Evolutionary conservation across 2,888 invertebrate species (phyloP), one percentile per base, ranked within the genome.

Genomic region (Cosmopolites sordidus): DNA sequence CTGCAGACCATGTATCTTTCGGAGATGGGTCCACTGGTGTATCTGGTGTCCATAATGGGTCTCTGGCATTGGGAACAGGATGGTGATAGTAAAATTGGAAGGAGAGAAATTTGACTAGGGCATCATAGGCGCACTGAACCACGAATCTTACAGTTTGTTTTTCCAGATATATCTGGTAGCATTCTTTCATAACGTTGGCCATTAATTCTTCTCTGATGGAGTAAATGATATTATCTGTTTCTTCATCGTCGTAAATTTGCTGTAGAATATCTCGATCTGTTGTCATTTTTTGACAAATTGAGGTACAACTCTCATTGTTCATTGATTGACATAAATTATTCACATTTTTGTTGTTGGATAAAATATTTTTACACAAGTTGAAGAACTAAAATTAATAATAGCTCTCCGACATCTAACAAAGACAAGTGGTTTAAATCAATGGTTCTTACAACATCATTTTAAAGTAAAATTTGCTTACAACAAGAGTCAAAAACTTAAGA

Each of bases 71-170:
- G 1, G 58, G 58, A 12, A 40, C 30, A 8, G 46, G 49, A 16
- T 39, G 43, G 38, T 58, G 58, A 37, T 58, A 50, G 18, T 58
- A 58, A 43, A 51, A 58, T 11, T 51, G 39, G 9, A 58, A 48
- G 2, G 46, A 50, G 14, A 58, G 12, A 41, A 41, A 58, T 18
- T 51, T 55, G 22, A 55, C 30, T 16, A 58, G 16, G 8, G 58
- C 58, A 17, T 58, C 55, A 29, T 58, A 55, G 15, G 55, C 49
- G 41, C 58, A 58, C 27, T 58, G 58, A 14, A 58, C 58, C 12
- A 58, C 29, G 39, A 58, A 58, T 30, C 22, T 48, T 9, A 58
- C 12, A 9, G 47, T 47, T 44, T 58, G 58, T 16, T 50, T 56
- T 33, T 56, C 50, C 16, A 58, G 11, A 30, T 58, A 58, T 14